phyloP scores from a whole-genome alignment of 2,113 vertebrate species.

The Athene cunicularia region DNA sequence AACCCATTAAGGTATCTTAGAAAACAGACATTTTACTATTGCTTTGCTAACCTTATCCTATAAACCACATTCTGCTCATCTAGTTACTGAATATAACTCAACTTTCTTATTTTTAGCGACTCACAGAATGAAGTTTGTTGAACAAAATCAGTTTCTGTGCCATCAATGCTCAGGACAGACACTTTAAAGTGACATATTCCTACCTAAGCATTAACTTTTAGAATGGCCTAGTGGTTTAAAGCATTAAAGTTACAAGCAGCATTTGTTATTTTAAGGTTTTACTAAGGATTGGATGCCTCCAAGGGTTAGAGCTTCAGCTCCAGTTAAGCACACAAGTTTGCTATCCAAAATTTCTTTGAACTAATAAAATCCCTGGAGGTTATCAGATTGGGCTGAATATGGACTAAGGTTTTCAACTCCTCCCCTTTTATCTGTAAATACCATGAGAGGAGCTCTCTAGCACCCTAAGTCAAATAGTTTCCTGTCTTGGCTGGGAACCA shows the following conservation, averaged over 20 bases:
- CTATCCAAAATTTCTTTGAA: slow-evolving; percentile 56
- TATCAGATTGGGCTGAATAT: slow-evolving; percentile 55
- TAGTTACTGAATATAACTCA: neutral
- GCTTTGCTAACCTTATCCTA: neutral
- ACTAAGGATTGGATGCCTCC: slow-evolving; percentile 44
- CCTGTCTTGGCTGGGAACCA: slow-evolving; percentile 59
- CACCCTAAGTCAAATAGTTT: slow-evolving; percentile 59
- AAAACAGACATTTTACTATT: neutral
- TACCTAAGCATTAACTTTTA: neutral
- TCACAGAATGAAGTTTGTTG: neutral
- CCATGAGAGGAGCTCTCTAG: slow-evolving; percentile 45
- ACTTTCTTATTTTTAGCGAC: neutral
- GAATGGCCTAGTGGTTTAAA: neutral
- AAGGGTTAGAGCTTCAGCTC: slow-evolving; percentile 33
- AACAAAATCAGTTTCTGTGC: neutral
- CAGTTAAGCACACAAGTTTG: slow-evolving; percentile 24
- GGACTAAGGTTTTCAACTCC: slow-evolving; percentile 51
- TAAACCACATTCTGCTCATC: neutral
- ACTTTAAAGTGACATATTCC: neutral
- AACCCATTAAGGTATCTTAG: neutral
- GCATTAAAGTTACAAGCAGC: neutral
- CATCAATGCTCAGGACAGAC: neutral
- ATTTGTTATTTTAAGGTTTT: slow-evolving; percentile 49
- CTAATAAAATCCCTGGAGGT: slow-evolving; percentile 55
- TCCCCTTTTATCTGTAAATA: slow-evolving; percentile 67